Evolutionary conservation across 2,113 vertebrate genomes (phyloP).

Genomic region (Bos javanicus): DNA sequence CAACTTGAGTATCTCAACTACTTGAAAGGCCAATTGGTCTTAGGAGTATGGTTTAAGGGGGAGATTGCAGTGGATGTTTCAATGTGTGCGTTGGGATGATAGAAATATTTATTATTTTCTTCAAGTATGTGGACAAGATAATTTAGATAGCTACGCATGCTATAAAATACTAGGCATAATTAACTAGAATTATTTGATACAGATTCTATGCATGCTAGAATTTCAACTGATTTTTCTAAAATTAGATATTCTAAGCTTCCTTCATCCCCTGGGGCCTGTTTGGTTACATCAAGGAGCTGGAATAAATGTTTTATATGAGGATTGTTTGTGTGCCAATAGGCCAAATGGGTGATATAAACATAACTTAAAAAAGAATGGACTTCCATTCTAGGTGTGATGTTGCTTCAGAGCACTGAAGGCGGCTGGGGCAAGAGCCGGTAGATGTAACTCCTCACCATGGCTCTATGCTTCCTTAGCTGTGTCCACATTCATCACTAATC

Average conservation of each 20-base stretch:
- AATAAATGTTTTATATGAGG: neutral
- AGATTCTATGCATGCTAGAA: neutral
- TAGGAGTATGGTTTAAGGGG: neutral
- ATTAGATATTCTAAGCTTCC: neutral
- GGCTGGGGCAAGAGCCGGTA: fast-evolving
- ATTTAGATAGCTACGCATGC: neutral
- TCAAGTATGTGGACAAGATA: neutral
- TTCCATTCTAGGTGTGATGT: neutral
- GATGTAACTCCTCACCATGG: neutral
- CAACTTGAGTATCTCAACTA: neutral
- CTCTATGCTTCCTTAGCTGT: neutral
- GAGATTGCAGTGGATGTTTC: neutral
- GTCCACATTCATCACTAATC: neutral
- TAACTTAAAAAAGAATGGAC: neutral
- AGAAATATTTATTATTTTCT: neutral
- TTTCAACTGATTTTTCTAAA: neutral
- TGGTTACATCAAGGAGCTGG: neutral
- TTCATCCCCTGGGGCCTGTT: neutral
- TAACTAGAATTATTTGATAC: neutral
- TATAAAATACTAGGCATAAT: neutral
- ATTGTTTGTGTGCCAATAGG: neutral
- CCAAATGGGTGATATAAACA: neutral
- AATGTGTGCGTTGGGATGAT: neutral
- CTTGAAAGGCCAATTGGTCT: neutral
- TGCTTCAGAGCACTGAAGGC: neutral